Evolutionary conservation across 2,797 vertebrate species (phyloP).

Genomic region (Gallirallus australis): DNA sequence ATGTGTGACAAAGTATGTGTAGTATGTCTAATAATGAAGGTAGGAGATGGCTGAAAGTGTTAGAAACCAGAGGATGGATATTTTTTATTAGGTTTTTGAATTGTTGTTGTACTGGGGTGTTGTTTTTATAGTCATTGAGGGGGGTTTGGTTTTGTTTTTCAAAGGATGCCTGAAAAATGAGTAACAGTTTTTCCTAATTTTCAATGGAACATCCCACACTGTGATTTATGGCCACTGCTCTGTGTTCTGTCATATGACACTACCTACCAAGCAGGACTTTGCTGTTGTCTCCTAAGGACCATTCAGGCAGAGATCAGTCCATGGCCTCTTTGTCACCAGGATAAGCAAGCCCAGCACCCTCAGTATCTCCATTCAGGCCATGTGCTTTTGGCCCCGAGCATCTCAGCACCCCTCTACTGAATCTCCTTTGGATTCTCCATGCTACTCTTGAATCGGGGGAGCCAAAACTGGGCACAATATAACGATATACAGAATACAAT

Average conservation of each 20-base stretch:
- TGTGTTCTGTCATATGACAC: not conserved
- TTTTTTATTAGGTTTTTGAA: not conserved
- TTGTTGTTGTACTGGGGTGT: not conserved
- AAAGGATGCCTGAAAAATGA: slow-evolving; percentile 36
- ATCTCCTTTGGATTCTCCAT: not conserved
- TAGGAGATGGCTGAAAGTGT: not conserved
- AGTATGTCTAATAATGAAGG: not conserved
- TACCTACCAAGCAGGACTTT: not conserved
- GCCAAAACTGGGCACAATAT: not conserved
- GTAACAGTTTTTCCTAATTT: slow-evolving; percentile 15
- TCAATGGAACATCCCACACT: not conserved
- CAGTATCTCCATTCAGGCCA: not conserved
- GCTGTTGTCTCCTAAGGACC: not conserved
- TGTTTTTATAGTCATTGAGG: not conserved
- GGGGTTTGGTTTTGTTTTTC: not conserved
- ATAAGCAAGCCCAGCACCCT: not conserved
- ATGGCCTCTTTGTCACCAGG: not conserved
- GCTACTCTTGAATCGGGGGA: rapidly evolving
- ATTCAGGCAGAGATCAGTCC: not conserved
- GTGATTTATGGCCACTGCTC: not conserved
- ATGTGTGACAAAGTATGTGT: not conserved
- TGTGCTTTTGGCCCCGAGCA: not conserved
- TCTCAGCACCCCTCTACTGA: not conserved
- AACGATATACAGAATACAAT: not conserved
- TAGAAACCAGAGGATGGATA: not conserved